phyloP scores from a whole-genome alignment of 2,888 invertebrate species.

The Periphyllus acericola region DNA sequence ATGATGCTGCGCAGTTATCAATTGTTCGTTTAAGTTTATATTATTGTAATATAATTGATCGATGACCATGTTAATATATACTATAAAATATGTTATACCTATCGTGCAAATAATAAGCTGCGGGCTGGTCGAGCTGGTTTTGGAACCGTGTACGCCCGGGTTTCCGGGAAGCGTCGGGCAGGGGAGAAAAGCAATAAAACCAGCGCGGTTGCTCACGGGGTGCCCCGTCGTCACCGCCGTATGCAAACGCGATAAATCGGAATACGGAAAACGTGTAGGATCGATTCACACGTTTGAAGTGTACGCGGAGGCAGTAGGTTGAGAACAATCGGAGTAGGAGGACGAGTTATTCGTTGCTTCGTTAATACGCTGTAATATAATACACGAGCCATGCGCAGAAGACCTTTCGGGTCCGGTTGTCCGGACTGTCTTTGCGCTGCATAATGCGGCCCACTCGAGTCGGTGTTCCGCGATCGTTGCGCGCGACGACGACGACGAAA shows the following conservation, averaged over 20 bases:
- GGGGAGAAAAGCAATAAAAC: slow-evolving; percentile 6
- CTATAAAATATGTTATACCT: too few relatives aligned
- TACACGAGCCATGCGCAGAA: not conserved
- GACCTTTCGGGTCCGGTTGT: slow-evolving; percentile 31
- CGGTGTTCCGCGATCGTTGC: not conserved
- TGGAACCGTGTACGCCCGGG: not conserved
- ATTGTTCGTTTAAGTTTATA: too few relatives aligned
- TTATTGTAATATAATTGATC: too few relatives aligned
- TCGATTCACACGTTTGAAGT: slow-evolving; percentile 39
- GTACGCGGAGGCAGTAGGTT: slow-evolving; percentile 20
- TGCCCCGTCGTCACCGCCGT: not conserved
- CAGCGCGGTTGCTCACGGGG: slow-evolving; percentile 15
- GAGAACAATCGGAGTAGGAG: slow-evolving; percentile 58
- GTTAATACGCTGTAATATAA: not conserved
- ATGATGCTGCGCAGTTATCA: too few relatives aligned
- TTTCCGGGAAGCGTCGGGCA: not conserved
- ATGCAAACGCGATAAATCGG: slow-evolving; percentile 7
- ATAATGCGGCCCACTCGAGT: slow-evolving; percentile 22
- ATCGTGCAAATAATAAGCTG: too few relatives aligned
- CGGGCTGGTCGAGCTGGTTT: too few relatives aligned
- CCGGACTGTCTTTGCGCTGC: slow-evolving; percentile 21
- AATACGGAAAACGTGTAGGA: slow-evolving; percentile 39
- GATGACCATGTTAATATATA: too few relatives aligned
- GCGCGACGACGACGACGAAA: too few relatives aligned
- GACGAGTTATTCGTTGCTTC: slow-evolving; percentile 30